Evolutionary conservation across 1,140 invertebrate species (phyloP).

Genomic region (Melanaphis sacchari): DNA sequence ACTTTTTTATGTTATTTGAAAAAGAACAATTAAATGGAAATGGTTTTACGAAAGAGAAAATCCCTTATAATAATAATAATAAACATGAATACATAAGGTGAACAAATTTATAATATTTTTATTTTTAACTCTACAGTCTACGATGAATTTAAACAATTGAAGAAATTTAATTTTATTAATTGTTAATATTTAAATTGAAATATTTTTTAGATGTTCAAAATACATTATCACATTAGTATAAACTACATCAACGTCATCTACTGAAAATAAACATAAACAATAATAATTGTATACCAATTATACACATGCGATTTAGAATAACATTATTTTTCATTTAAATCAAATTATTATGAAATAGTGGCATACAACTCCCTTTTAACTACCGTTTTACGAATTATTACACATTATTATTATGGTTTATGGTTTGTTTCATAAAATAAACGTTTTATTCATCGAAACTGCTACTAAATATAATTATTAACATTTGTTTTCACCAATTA

Average conservation of each 20-base stretch:
- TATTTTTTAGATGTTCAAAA: background rate
- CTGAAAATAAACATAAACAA: background rate
- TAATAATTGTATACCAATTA: background rate
- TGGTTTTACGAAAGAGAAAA: background rate
- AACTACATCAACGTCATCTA: no score
- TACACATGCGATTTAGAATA: no score
- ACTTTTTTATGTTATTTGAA: background rate
- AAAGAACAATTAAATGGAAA: background rate
- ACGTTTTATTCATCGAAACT: background rate
- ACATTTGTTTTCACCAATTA: background rate
- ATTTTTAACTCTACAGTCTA: background rate
- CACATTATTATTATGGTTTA: no score
- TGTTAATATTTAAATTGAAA: background rate
- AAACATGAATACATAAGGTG: background rate
- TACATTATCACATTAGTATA: no score
- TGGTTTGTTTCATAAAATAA: background rate
- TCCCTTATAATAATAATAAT: no score
- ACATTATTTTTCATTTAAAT: background rate
- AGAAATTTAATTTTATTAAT: background rate
- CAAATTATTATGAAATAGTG: background rate
- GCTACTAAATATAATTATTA: background rate
- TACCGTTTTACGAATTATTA: background rate
- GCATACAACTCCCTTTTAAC: background rate
- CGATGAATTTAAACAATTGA: background rate
- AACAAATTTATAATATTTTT: background rate